phyloP scores from a whole-genome alignment of 2,797 vertebrate genomes.

The Serranus cabrilla region DNA sequence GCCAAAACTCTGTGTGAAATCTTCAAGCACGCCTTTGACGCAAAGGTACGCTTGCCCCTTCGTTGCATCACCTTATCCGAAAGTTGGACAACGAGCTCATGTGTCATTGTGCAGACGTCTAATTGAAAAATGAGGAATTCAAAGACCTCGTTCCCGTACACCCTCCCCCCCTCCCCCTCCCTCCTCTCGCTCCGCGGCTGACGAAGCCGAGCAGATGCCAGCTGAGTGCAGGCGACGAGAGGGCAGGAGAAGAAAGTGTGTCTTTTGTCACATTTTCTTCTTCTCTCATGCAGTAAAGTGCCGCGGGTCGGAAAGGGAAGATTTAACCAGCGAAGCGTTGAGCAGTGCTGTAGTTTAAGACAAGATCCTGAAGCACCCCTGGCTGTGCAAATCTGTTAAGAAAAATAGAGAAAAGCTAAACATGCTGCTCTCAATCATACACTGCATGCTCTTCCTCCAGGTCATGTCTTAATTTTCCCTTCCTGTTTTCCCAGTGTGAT shows the following conservation, averaged over 20 bases:
- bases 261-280: conserved; percentile 63
- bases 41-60: conserved; percentile 89
- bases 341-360: conserved; percentile 73
- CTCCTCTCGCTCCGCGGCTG: not conserved
- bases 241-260: conserved; percentile 32
- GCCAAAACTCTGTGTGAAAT: conserved; percentile 99
- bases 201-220: conserved; percentile 49
- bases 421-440: conserved; percentile 69
- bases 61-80: conserved; percentile 62
- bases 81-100: conserved; percentile 21
- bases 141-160: conserved; percentile 18
- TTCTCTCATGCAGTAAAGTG: conserved; percentile 62
- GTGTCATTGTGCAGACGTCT: not conserved
- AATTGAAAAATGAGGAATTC: conserved; percentile 48
- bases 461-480: conserved; percentile 58
- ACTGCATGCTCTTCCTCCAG: conserved; percentile 59
- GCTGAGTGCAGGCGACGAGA: conserved; percentile 44
- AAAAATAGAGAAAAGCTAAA: conserved; percentile 34
- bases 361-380: conserved; percentile 64
- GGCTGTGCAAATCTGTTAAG: conserved; percentile 71
- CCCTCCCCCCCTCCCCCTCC: no score
- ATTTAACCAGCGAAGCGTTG: conserved; percentile 66
- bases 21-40: conserved; percentile 98
- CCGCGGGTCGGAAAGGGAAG: conserved; percentile 50
- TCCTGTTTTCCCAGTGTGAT: conserved; percentile 69